Percentiles rank a stretch among this genome's conserved stretches.
These are phyloP conservation scores for Andricus grossulariae DNA, from an alignment of 1,140 invertebrate genomes.

Conservation along the genomic window DNA sequence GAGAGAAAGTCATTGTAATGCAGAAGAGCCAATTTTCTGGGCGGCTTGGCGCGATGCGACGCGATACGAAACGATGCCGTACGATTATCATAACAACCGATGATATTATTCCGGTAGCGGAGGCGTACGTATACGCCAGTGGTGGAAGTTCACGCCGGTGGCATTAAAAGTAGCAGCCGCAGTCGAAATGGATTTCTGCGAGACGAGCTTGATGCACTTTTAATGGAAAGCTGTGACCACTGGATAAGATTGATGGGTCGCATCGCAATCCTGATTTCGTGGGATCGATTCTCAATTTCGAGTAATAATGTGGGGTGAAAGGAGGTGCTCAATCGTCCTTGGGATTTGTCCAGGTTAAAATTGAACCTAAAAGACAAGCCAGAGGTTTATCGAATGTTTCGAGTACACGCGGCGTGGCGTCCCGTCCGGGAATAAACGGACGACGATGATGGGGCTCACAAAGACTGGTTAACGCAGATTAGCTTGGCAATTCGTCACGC, in stretches of 20 bases:
- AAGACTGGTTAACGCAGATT: slow-evolving; percentile 73
- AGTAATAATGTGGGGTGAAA: background rate
- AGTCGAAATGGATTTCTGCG: slow-evolving; percentile 70
- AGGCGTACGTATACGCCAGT: slow-evolving; percentile 51
- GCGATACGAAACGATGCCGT: slow-evolving; percentile 70
- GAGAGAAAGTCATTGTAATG: slow-evolving; percentile 74
- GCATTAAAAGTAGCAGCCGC: slow-evolving; percentile 43
- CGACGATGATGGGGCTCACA: slow-evolving; percentile 64
- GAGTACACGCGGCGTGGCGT: slow-evolving; percentile 43
- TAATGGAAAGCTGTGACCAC: slow-evolving; percentile 69
- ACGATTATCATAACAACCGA: slow-evolving; percentile 77
- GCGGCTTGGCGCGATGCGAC: slow-evolving; percentile 75
- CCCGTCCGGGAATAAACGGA: slow-evolving; percentile 63
- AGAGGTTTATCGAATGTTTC: slow-evolving; percentile 21
- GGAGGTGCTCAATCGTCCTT: background rate
- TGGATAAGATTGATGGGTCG: slow-evolving; percentile 72
- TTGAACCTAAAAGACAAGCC: background rate
- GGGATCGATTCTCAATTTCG: slow-evolving; percentile 45
- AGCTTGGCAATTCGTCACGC: slow-evolving; percentile 71
- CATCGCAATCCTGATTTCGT: slow-evolving; percentile 66
- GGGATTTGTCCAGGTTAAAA: background rate
- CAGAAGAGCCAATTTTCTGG: slow-evolving; percentile 77
- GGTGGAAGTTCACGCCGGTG: slow-evolving; percentile 31
- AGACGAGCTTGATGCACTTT: slow-evolving; percentile 71
- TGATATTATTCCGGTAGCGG: slow-evolving; percentile 73